Base-by-base conservation (phyloP, 2,113 vertebrate genomes). In the Aplodontia rufa region DNA sequence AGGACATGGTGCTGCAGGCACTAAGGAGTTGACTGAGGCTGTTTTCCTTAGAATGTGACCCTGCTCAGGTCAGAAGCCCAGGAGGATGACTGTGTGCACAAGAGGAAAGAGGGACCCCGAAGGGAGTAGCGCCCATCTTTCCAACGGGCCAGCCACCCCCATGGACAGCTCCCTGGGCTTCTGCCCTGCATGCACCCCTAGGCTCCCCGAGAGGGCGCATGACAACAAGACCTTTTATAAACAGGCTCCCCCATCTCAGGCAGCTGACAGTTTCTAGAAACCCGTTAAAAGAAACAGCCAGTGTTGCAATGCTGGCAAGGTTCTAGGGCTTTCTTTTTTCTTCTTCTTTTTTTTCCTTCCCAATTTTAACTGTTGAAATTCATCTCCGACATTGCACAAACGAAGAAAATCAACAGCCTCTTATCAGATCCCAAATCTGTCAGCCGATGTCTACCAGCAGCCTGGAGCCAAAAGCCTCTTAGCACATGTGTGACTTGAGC, bases 341-440 rank as follows among this genome's bases (percentile, higher is more conserved):
- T 76, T 60, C 64, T 45, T 55, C 28, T 90, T 76, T n/a, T 47
- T 68, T 87, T 51, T 19, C 37, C 58, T 90, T 91, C 82, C 55
- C 93, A 53, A 11, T 93, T 95, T 96, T 97, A 94, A 97, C 96
- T 96, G 97, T 97, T 96, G 93, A 96, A 93, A 93, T 96, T 72
- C 83, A 47, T 89, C 96, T 96, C 93, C 9, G 37, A 80, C 90
- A 89, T 22, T 17, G 40, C 96, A 96, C 89, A 76, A 93, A 95
- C 0, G 74, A 81, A 93, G 86, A 78, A 93, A 95, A 97, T 79
- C 97, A 91, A 80, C 96, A 96, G 96, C 78, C 78, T 97, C 93
- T 96, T 95, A 94, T 96, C 96, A 93, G 93, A 97, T 93, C 96
- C 93, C 93, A 93, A 83, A 94, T 95, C 95, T 95, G 96, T 95